Conservation (phyloP, 1,140 invertebrate genomes). For the Zeugodacus cucurbitae region DNA sequence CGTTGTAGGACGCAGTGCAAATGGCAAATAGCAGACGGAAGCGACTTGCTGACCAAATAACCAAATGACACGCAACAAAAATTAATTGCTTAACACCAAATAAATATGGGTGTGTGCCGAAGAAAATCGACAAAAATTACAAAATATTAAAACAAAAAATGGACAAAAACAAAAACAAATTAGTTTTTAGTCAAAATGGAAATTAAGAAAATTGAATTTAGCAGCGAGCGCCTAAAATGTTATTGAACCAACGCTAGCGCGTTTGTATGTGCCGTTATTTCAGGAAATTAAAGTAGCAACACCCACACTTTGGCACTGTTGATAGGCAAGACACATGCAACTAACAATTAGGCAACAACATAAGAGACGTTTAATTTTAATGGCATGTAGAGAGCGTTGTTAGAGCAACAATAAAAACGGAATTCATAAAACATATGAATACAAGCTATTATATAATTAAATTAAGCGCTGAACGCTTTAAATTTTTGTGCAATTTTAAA, state of each 20-base stretch:
- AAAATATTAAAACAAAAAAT: neutral
- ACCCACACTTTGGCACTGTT: neutral
- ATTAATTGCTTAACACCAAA: constrained; percentile 66
- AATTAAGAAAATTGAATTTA: constrained; percentile 16
- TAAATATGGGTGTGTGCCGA: constrained; percentile 49
- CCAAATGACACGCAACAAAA: constrained; percentile 62
- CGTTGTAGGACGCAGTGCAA: neutral
- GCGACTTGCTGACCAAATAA: constrained; percentile 51
- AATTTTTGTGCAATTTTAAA: neutral
- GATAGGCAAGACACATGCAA: neutral
- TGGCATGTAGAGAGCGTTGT: neutral
- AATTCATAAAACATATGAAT: neutral
- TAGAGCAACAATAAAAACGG: neutral
- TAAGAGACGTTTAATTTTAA: neutral
- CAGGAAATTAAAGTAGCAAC: neutral
- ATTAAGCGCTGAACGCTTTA: neutral
- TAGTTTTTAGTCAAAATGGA: neutral
- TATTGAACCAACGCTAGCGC: neutral
- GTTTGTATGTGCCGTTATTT: neutral
- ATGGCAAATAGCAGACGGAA: constrained; percentile 6
- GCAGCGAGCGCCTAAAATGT: neutral
- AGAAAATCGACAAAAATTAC: neutral
- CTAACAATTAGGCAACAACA: neutral
- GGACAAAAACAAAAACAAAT: neutral
- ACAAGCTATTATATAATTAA: neutral